Evolutionary conservation across 2,888 invertebrate genomes (phyloP).

Genomic region (Meandrusa payeni): DNA sequence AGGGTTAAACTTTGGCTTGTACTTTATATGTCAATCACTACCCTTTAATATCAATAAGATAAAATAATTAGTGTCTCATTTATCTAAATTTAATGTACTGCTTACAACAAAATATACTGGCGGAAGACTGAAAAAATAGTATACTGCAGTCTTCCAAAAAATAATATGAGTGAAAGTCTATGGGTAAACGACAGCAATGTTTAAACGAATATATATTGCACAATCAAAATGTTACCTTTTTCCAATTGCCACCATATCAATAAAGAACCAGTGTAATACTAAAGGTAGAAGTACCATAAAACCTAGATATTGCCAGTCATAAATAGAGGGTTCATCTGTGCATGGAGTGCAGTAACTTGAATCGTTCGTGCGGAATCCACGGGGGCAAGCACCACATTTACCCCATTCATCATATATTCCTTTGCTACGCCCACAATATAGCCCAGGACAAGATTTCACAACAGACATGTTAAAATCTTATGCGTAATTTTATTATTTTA

Average conservation of each 20-base stretch:
- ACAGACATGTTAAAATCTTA: slow-evolving; percentile 58
- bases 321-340: slow-evolving; percentile 86
- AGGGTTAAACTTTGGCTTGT: too few species aligned
- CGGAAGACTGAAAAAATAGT: too few species aligned
- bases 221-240: slow-evolving; percentile 82
- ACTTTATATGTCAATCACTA: too few species aligned
- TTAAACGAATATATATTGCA: too few species aligned
- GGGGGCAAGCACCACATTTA: slow-evolving; percentile 92
- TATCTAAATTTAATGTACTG: too few species aligned
- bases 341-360: slow-evolving; percentile 90
- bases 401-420: slow-evolving; percentile 85
- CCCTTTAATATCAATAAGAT: too few species aligned
- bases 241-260: slow-evolving; percentile 89
- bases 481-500: too few species aligned
- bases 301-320: slow-evolving; percentile 96
- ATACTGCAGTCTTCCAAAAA: too few species aligned
- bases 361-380: slow-evolving; percentile 88
- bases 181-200: too few species aligned
- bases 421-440: slow-evolving; percentile 89
- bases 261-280: slow-evolving; percentile 95
- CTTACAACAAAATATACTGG: too few species aligned
- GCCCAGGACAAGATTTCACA: slow-evolving; percentile 86
- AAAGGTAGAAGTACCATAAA: slow-evolving; percentile 95
- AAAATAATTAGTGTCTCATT: too few species aligned
- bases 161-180: too few species aligned